Evolutionary conservation across 2,113 vertebrate genomes (phyloP).

Genomic region (Orientallactaga bullata): DNA sequence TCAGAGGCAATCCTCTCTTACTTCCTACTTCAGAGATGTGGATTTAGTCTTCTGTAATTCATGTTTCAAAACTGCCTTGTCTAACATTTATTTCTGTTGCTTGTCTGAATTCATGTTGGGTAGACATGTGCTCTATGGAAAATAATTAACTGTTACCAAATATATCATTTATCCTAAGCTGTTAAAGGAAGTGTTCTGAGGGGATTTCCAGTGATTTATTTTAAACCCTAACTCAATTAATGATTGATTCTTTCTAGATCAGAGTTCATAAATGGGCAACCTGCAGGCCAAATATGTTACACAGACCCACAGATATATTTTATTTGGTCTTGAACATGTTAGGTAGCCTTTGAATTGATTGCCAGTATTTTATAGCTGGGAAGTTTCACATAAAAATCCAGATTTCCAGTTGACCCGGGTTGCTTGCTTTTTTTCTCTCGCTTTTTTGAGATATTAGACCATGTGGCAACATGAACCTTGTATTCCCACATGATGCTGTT

Average conservation of each 20-base stretch:
- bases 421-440: neutral
- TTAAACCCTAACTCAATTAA: slow-evolving; percentile 54
- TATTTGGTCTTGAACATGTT: slow-evolving; percentile 51
- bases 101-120: slow-evolving; percentile 62
- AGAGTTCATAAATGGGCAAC: neutral
- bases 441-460: slow-evolving; percentile 3
- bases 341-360: slow-evolving; percentile 53
- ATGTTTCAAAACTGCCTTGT: slow-evolving; percentile 61
- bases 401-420: neutral
- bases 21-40: neutral
- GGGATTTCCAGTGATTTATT: slow-evolving; percentile 66
- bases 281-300: neutral
- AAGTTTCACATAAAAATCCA: slow-evolving; percentile 39
- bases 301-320: neutral
- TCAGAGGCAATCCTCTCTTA: neutral
- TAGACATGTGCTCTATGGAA: slow-evolving; percentile 51
- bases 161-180: slow-evolving; percentile 62
- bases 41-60: slow-evolving; percentile 28
- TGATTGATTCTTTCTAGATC: slow-evolving; percentile 43
- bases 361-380: slow-evolving; percentile 34
- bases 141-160: slow-evolving; percentile 72
- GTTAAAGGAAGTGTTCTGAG: slow-evolving; percentile 57
- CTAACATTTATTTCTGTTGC: slow-evolving; percentile 47
- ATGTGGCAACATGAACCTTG: neutral
- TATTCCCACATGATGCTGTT: neutral